phyloP scores from a whole-genome alignment of 37 sponge, comb jelly and placozoan genomes.

The Spongilla lacustris region DNA sequence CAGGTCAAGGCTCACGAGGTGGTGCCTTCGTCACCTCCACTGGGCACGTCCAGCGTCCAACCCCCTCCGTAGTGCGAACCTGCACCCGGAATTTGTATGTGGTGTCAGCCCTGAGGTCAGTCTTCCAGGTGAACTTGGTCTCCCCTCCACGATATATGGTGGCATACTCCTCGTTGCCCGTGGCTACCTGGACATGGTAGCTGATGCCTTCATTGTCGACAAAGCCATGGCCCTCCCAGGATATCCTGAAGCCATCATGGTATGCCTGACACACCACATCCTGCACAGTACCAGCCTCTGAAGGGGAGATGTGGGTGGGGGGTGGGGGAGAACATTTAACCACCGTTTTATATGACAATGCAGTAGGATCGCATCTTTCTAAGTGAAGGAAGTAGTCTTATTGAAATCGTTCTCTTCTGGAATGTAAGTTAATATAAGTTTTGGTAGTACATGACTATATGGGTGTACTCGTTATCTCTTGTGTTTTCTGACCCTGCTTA shows the following conservation, averaged over 20 bases:
- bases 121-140: constrained; percentile 53
- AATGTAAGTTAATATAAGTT: too few relatives aligned
- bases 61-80: constrained; percentile 49
- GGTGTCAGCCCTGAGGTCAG: background rate
- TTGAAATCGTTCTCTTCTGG: too few relatives aligned
- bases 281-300: constrained; percentile 33
- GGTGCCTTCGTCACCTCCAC: constrained; percentile 12
- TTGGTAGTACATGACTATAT: too few relatives aligned
- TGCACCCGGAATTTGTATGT: constrained; percentile 43
- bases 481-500: too few relatives aligned
- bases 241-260: constrained; percentile 52
- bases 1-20: constrained; percentile 28
- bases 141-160: constrained; percentile 28
- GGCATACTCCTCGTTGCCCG: constrained; percentile 4
- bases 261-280: constrained; percentile 19
- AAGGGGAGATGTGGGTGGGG: background rate
- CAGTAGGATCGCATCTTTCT: too few relatives aligned
- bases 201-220: constrained; percentile 37
- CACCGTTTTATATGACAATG: background rate
- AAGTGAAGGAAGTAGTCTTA: too few relatives aligned
- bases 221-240: constrained; percentile 49
- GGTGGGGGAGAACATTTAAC: background rate
- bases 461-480: too few relatives aligned
- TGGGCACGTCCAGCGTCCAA: constrained; percentile 46
- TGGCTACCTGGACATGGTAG: constrained; percentile 45